phyloP scores from a whole-genome alignment of 2,797 vertebrate genomes.

The Galaxias olidus region DNA sequence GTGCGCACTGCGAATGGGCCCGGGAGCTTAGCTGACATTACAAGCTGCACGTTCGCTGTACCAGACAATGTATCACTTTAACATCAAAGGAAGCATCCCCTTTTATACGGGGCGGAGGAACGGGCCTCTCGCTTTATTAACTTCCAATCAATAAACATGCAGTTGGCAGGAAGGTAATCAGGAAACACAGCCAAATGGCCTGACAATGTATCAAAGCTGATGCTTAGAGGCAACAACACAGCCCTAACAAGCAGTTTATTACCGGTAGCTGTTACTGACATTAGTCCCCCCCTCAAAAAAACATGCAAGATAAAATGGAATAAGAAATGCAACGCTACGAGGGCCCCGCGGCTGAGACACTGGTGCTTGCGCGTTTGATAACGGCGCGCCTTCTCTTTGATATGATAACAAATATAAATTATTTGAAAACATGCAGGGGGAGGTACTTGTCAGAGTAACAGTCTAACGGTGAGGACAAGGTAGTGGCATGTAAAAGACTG shows the following conservation, averaged over 20 bases:
- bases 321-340: conserved; percentile 91
- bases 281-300: conserved; percentile 87
- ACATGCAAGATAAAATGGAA: conserved; percentile 99
- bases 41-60: conserved; percentile 53
- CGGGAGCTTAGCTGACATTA: conserved; percentile 55
- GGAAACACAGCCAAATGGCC: conserved; percentile 95
- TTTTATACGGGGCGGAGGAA: conserved; percentile 81
- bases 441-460: conserved; percentile 43
- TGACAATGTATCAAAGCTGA: conserved; percentile 97
- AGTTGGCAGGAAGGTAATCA: conserved; percentile 93
- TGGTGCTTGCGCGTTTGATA: conserved; percentile 89
- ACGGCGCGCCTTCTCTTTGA: conserved; percentile 93
- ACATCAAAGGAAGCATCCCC: conserved; percentile 90
- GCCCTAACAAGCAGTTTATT: conserved; percentile 99
- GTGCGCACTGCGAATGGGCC: conserved; percentile 17
- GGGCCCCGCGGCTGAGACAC: conserved; percentile 87
- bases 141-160: conserved; percentile 99
- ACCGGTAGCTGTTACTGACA: conserved; percentile 98
- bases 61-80: conserved; percentile 80
- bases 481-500: too few species aligned
- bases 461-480: neutral
- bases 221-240: conserved; percentile 92
- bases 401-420: conserved; percentile 99
- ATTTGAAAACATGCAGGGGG: conserved; percentile 95
- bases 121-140: conserved; percentile 90